Conservation (phyloP, 1,140 invertebrate species). For the Diorhabda carinulata region DNA sequence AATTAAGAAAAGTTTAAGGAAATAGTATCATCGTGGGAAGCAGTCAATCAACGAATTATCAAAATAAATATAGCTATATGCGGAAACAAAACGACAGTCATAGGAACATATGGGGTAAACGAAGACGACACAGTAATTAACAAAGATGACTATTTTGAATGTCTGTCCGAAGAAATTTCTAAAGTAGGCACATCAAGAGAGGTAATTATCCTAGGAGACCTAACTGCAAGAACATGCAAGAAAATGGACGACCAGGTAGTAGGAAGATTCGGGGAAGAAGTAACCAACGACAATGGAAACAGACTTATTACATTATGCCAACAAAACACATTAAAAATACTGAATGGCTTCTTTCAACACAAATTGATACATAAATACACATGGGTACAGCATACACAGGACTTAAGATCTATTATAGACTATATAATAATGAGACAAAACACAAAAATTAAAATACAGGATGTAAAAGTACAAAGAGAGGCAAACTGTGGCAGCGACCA, state of each 20-base stretch:
- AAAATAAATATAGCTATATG: background rate
- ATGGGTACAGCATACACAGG: conserved; percentile 22
- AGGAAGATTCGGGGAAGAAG: conserved; percentile 10
- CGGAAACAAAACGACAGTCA: background rate
- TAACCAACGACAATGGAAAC: conserved; percentile 15
- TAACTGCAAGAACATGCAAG: background rate
- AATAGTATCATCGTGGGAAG: background rate
- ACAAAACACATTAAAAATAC: conserved; percentile 11
- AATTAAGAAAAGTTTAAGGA: background rate
- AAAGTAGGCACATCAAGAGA: background rate
- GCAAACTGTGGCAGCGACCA: conserved; percentile 19
- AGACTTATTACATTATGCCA: conserved; percentile 14
- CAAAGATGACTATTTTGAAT: background rate
- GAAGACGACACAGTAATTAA: background rate
- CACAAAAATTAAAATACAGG: conserved; percentile 11
- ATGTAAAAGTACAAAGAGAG: conserved; percentile 13
- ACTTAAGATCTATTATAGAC: conserved; percentile 22
- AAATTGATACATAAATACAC: conserved; percentile 18
- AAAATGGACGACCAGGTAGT: background rate
- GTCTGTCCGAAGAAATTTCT: background rate
- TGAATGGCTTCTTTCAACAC: conserved; percentile 15
- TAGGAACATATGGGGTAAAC: background rate
- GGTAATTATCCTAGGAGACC: background rate
- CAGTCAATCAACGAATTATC: background rate
- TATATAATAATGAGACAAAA: conserved; percentile 20